Evolutionary conservation across 2,888 invertebrate species (phyloP), one percentile per base, ranked within the genome.

Genomic region (Pseudeuparius sepicola): DNA sequence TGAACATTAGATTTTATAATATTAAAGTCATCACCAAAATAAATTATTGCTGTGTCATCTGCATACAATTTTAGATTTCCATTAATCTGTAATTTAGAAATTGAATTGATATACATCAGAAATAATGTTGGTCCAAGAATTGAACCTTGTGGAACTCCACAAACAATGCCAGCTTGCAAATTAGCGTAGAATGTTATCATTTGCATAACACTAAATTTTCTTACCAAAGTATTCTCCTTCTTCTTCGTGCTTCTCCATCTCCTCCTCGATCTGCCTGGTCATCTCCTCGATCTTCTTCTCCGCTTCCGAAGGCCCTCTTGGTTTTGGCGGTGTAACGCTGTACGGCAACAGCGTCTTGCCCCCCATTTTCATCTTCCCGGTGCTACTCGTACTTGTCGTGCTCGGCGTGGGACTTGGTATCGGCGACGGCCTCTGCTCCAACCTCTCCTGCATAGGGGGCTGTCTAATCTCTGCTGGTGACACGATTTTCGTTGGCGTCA

Each of bases 201-300:
- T 10, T 6, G 10, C 9, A 26, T 26, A 20, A 20, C n/a, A 20
- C 20, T 9, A 25, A 13, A 24, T 16, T n/a, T 32, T 50, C 70
- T 69, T 66, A 90, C 94, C 94, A 69, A 93, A 94, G 64, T 92
- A 94, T 68, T 94, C 94, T 49, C 92, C 93, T 60, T 90, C 87
- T 51, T 90, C 89, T 63, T 89, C 89, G 53, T 87, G 85, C 51
- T 87, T 83, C 60, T 94, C 94, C 80, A 96, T 87, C 68, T 93
- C 90, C 59, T 90, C 90, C 59, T 93, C 93, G 44, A 93, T 71
- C 56, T 90, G 88, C 33, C 87, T 71, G 9, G 92, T 92, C 42
- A 93, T 71, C 55, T 89, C 90, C 60, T 92, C 92, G 53, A 93
- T 84, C 65, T 93, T 93, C 36, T 84, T 75, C 61, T 93, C 87